Evolutionary conservation across 2,797 vertebrate genomes (phyloP).

Genomic region (Sebastes vulpes): DNA sequence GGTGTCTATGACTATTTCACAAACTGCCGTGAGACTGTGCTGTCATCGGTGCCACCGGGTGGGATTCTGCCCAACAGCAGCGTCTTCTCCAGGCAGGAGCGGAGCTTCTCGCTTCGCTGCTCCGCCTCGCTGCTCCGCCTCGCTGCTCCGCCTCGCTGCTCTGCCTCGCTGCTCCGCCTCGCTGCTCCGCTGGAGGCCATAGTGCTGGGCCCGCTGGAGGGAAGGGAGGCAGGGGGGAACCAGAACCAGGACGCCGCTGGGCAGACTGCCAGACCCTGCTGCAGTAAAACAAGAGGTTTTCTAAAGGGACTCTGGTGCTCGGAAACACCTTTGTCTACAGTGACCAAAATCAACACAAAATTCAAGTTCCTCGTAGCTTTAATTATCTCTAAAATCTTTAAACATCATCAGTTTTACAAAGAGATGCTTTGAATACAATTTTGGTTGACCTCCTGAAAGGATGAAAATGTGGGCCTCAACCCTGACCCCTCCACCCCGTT

Average conservation of each 20-base stretch:
- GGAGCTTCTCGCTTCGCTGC: no score
- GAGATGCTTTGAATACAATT: not conserved
- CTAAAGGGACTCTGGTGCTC: not conserved
- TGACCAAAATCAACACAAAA: no score
- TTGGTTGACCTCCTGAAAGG: constrained; percentile 56
- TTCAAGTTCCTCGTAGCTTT: not conserved
- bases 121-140: no score
- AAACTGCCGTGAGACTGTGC: no score
- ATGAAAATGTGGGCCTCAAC: constrained; percentile 18
- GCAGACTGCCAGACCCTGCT: no score
- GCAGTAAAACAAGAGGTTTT: no score
- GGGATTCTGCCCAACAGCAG: no score
- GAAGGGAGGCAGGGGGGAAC: not conserved
- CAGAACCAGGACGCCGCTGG: not conserved
- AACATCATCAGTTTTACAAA: not conserved
- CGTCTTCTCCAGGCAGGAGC: no score
- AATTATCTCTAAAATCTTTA: not conserved
- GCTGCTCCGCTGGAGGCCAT: not conserved
- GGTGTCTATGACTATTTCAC: no score
- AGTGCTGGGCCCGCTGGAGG: not conserved
- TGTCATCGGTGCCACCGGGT: no score
- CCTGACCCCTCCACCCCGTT: constrained; percentile 6
- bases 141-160: no score
- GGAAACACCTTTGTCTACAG: not conserved
- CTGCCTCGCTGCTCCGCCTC: no score